Conservation (phyloP, 1,140 invertebrate genomes). For the Drosophila melanogaster region DNA sequence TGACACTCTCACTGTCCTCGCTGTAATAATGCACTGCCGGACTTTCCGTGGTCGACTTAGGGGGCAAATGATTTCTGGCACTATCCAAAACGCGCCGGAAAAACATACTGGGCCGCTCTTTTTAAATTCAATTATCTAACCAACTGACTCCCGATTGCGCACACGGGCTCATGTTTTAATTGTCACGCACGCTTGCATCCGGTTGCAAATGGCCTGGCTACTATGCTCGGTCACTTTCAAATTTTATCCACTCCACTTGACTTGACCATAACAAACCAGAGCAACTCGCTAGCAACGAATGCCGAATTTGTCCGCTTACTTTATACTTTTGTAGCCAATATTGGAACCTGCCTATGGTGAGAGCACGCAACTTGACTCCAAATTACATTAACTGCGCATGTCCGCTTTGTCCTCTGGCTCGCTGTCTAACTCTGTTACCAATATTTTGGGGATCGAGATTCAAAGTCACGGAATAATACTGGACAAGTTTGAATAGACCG, state of each 20-base stretch:
- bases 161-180: constrained; percentile 40
- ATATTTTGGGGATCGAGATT: constrained; percentile 10
- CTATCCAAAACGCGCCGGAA: constrained; percentile 72
- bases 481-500: background rate
- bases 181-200: constrained; percentile 72
- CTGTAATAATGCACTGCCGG: constrained; percentile 19
- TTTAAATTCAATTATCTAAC: constrained; percentile 48
- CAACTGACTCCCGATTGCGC: constrained; percentile 6
- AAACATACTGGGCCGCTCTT: constrained; percentile 55
- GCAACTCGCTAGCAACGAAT: constrained; percentile 64
- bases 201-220: constrained; percentile 24
- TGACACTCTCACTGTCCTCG: constrained; percentile 47
- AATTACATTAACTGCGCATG: constrained; percentile 52
- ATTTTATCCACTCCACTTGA: constrained; percentile 4
- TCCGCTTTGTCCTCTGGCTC: constrained; percentile 10
- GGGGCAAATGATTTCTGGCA: constrained; percentile 11
- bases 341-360: background rate
- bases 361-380: background rate
- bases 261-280: constrained; percentile 34
- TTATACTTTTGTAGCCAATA: constrained; percentile 55
- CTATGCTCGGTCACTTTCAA: constrained; percentile 6
- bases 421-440: too few relatives aligned
- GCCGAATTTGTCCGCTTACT: constrained; percentile 20
- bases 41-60: constrained; percentile 8
- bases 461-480: too few relatives aligned